Evolutionary conservation across 1,140 invertebrate genomes (phyloP), one percentile per base, ranked within the genome.

Genomic region (Caenorhabditis remanei): DNA sequence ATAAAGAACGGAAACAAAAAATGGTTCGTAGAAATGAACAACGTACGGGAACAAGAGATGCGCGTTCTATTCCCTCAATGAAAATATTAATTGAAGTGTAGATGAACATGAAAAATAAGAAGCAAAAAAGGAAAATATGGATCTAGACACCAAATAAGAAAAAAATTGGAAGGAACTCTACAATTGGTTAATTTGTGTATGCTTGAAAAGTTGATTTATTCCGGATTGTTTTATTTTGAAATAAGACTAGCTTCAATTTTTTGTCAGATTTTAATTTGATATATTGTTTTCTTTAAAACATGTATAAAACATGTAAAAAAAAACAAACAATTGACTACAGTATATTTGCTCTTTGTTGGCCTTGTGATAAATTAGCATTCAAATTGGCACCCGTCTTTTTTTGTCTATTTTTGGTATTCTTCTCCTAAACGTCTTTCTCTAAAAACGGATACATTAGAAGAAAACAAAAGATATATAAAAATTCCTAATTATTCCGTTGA

Each of bases 331-430:
- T 63, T 11, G n/a, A 21, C 61, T 63, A 63, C 61, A 63, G 61
- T 63, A 63, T 63, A 14, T 63, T 32, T 32, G 61, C 24, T 63
- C 61, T 63, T 32, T 14, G 11, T 32, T 63, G n/a, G 61, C 24
- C 61, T 63, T 58, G 8, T 21, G 21, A 63, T 13, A 79, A 79
- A 79, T 79, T 79, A 79, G 46, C 71, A 79, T 79, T 79, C 71
- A 79, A 79, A 79, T 79, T 50, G 71, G 67, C 43, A 14, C 24
- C 41, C 43, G 40, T 67, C 24, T 14, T 67, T 41, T 67, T 67
- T 8, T 5, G 9, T 50, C 43, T 79, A 79, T 79, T 79, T 79
- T 79, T 79, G 24, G 71, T 79, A 79, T 79, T 79, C 71, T 24
- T 79, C 43, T 79, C n/a, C 46, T 13, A 41, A 67, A 67, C 21